Conservation (phyloP, 64 coral and sea anemone species). For the Hydrozoanthus tunicans region DNA sequence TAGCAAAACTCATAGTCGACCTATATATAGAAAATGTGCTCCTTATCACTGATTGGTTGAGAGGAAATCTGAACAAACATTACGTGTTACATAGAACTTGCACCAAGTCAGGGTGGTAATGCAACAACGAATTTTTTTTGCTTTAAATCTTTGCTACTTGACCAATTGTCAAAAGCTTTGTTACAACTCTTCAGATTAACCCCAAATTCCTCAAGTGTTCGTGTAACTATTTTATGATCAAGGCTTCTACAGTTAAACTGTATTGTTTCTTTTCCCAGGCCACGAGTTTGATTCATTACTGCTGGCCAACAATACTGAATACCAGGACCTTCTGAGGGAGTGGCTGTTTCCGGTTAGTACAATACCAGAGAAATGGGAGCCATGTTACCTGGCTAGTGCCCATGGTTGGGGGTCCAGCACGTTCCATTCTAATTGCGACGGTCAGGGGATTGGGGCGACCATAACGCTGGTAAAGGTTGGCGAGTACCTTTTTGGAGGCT, state of each 20-base stretch:
- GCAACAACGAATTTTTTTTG: no score
- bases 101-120: no score
- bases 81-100: no score
- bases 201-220: no score
- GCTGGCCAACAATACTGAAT: conserved; percentile 66
- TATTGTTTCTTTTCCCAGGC: conserved; percentile 18
- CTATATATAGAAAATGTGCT: no score
- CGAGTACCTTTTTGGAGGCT: conserved; percentile 83
- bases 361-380: conserved; percentile 70
- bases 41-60: no score
- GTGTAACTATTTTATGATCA: no score
- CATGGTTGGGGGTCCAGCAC: conserved; percentile 80
- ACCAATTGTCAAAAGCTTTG: no score
- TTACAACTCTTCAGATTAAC: no score
- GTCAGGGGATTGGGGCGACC: conserved; percentile 5
- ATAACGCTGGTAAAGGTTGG: conserved; percentile 76
- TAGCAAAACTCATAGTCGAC: no score
- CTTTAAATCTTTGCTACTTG: no score
- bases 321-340: conserved; percentile 65
- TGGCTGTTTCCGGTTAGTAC: conserved; percentile 72
- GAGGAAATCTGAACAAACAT: no score
- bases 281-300: conserved; percentile 64
- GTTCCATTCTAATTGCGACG: conserved; percentile 75
- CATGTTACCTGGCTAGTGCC: conserved; percentile 57
- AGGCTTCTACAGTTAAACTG: neutral